Evolutionary conservation across 1,140 invertebrate species (phyloP), one percentile per base, ranked within the genome.

Genomic region (Drosophila elegans): DNA sequence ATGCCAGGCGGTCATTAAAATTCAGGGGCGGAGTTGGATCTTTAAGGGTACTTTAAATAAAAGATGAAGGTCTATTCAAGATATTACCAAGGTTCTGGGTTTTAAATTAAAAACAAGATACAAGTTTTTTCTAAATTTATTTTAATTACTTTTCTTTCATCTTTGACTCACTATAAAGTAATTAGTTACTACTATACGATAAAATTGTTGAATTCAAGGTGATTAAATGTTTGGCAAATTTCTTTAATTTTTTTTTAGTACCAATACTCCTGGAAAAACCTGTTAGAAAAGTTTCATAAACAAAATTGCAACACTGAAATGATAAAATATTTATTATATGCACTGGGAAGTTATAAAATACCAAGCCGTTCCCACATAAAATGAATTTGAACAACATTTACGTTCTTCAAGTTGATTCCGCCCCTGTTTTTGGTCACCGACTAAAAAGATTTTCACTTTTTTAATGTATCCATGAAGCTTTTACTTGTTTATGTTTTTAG

Each of bases 381-480:
- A 38, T 45, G 11, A 36, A 51, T 56, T 27, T n/a, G 42, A 39
- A 25, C 41, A 39, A 34, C 51, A 51, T 44, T 27, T 21, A 48
- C 21, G 21, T 75, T 32, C 27, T 51, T 68, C 13, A 21, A 9
- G 12, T 27, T 3, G 1, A 71, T 21, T 68, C 49, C 62, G 62
- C 13, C 29, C 41, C 52, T 68, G 74, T 69, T 59, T 55, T 55
- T 13, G 68, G 53, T 36, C 46, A 78, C 62, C 72, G 56, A 38
- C 46, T 4, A 13, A 48, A 51, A 48, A 32, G 55, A 84, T 69
- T 89, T 89, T 89, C 84, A 89, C 84, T 89, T 89, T 84, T 88
- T 88, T 75, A 80, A 80, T 80, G 80, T 74, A 46, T 53, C 41
- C 57, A 74, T 64, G 46, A 71, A 82, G 62, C 53, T 66, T 74